Conservation (phyloP, 1,140 invertebrate genomes). For the Chrysoperla carnea region DNA sequence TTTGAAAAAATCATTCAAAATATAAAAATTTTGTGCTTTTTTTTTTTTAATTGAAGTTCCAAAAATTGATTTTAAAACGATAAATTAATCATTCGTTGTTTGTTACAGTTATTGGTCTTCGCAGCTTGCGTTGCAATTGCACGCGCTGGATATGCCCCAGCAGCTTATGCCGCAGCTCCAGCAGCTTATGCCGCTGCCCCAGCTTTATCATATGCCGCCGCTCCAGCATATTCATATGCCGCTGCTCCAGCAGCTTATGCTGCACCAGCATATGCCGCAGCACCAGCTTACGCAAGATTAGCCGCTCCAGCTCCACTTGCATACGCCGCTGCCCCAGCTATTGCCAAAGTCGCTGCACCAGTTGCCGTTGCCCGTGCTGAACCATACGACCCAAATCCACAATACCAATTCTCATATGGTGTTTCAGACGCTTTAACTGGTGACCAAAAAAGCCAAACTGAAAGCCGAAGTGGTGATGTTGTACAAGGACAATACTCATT, state of each 20-base stretch:
- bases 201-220: conserved; percentile 1
- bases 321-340: not conserved
- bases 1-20: no score
- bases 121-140: conserved; percentile 7
- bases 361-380: conserved; percentile 3
- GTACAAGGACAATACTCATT: conserved; percentile 11
- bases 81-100: not conserved
- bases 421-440: conserved; percentile 51
- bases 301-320: not conserved
- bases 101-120: not conserved
- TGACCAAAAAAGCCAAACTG: conserved; percentile 38
- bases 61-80: no score
- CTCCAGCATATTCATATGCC: conserved; percentile 4
- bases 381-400: conserved; percentile 46
- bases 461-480: conserved; percentile 20
- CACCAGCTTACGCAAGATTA: conserved; percentile 2
- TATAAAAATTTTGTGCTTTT: no score
- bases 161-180: conserved; percentile 3
- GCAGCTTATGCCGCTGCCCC: not conserved
- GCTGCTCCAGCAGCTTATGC: conserved; percentile 27
- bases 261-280: conserved; percentile 25
- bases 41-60: no score
- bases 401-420: conserved; percentile 53
- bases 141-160: conserved; percentile 7
- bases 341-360: conserved; percentile 4